These are phyloP conservation scores for Phymanthus crucifer DNA, from an alignment of 92 coral and sea anemone genomes.

Conservation along the genomic window DNA sequence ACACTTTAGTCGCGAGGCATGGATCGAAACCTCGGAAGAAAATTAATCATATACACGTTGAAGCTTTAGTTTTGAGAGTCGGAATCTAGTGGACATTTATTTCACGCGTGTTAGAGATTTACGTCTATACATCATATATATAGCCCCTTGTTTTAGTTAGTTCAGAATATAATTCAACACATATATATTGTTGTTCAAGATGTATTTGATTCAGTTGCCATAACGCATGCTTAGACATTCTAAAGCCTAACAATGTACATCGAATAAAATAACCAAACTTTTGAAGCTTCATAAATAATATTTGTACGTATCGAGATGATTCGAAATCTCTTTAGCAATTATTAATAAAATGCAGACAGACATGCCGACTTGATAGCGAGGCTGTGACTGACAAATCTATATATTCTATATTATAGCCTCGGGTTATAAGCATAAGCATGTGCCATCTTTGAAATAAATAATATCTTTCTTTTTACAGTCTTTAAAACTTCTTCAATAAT, in stretches of 20 bases:
- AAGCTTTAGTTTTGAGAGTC: no score
- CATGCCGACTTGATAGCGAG: conserved; percentile 12
- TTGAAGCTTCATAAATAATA: conserved; percentile 42
- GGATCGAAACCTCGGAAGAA: no score
- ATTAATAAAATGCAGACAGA: conserved; percentile 17
- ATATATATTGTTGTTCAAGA: neutral
- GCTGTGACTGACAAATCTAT: conserved; percentile 8
- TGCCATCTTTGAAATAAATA: conserved; percentile 26
- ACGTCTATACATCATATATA: no score
- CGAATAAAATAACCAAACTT: conserved; percentile 39
- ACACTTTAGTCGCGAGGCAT: neutral
- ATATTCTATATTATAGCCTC: conserved; percentile 32
- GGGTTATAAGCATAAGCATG: conserved; percentile 11
- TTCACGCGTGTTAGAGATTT: neutral
- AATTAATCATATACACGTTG: no score
- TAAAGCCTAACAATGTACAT: conserved; percentile 10
- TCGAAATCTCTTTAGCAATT: conserved; percentile 28
- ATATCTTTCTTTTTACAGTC: conserved; percentile 26
- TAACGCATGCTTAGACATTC: conserved; percentile 20
- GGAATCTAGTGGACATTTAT: neutral
- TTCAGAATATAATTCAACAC: neutral
- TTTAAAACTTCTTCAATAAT: conserved; percentile 23
- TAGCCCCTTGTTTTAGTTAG: neutral
- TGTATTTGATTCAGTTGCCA: neutral
- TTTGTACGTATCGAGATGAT: conserved; percentile 6